Base-by-base conservation (phyloP, 2,113 vertebrate species). In the Hipposideros armiger region DNA sequence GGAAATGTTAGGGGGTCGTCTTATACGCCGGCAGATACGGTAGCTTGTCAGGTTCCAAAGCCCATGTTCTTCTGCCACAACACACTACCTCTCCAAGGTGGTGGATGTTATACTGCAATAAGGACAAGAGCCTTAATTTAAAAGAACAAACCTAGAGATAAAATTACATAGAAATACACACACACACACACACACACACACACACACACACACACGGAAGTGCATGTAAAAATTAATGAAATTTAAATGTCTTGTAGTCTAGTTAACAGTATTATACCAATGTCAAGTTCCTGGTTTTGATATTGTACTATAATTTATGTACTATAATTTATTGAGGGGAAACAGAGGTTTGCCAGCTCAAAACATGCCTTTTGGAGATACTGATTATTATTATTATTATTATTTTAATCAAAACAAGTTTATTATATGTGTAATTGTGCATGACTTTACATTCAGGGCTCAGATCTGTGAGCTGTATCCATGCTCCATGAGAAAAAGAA, bases 391-490 rank as follows among this genome's bases (percentile, higher is more conserved):
- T 36, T 45, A 62, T 36, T 36, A 36, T 36, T 36, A 36, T 36
- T 36, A 36, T 36, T 36, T 36, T 36, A 36, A 93, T 91, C 69
- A 89, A 91, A 91, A 78, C 32, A 16, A 16, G 86, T 52, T 93
- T n/a, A 47, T 88, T 84, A 32, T 19, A 45, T 32, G 30, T 86
- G n/a, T 82, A 88, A 58, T 62, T 94, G 19, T 52, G 72, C 30
- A 26, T 32, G 52, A n/a, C 36, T 40, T 7, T 69, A 45, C 13
- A 9, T 62, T 50, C 36, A 67, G 60, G 36, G 62, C 67, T 11
- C 70, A 58, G 50, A 13, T 62, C 56, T 93, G 20, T 77, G 83
- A 86, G 74, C 70, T 83, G 5, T n/a, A 3, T 62, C 74, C 32
- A 64, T 30, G 28, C 4, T 60, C 36, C 36, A 36, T 36, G 36